These are phyloP conservation scores for Ellobium chinense DNA, from an alignment of 2,888 invertebrate genomes.

Conservation along the genomic window DNA sequence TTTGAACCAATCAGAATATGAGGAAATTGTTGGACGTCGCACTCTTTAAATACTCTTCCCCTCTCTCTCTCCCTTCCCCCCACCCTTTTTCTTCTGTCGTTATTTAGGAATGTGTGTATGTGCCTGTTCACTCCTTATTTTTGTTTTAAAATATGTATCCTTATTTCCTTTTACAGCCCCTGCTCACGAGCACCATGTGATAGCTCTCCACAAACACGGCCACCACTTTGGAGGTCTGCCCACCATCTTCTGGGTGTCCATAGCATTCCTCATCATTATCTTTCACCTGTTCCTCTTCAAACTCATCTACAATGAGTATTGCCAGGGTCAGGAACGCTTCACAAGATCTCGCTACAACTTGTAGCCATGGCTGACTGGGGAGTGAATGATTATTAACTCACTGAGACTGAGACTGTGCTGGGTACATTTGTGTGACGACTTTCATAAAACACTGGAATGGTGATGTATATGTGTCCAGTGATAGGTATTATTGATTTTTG, in stretches of 20 bases:
- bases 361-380: constrained; percentile 51
- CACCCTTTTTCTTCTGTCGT: neutral
- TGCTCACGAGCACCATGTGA: constrained; percentile 93
- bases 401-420: too few relatives aligned
- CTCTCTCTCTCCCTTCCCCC: too few relatives aligned
- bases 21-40: too few relatives aligned
- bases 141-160: too few relatives aligned
- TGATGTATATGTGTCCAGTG: too few relatives aligned
- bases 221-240: constrained; percentile 93
- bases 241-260: constrained; percentile 93
- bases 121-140: too few relatives aligned
- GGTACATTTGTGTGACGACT: neutral
- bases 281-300: constrained; percentile 96
- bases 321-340: constrained; percentile 78
- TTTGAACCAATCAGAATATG: too few relatives aligned
- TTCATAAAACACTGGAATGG: neutral
- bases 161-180: constrained; percentile 87
- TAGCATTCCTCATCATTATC: constrained; percentile 91
- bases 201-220: constrained; percentile 94
- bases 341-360: constrained; percentile 65
- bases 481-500: too few relatives aligned
- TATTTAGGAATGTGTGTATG: too few relatives aligned
- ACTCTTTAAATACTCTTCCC: too few relatives aligned
- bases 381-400: too few relatives aligned
- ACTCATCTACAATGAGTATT: constrained; percentile 93